Conservation (phyloP, 2,888 invertebrate species). For the Harpalus rufipes region DNA sequence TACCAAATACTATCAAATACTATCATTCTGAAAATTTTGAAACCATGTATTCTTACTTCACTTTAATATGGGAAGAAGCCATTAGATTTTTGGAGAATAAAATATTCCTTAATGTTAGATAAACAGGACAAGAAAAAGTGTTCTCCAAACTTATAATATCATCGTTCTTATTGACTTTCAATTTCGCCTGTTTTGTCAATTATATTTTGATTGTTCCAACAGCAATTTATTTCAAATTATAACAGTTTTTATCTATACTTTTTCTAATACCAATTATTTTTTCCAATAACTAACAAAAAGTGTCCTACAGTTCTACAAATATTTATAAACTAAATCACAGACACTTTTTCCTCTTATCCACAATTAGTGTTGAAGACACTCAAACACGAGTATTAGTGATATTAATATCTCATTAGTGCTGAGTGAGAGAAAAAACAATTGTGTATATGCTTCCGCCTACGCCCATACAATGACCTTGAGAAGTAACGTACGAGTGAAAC, state of each 20-base stretch:
- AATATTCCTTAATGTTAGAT: too few species aligned
- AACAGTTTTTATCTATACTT: conserved; percentile 32
- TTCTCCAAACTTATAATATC: not conserved
- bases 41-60: too few species aligned
- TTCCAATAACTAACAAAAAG: conserved; percentile 47
- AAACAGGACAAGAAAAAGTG: too few species aligned
- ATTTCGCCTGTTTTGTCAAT: conserved; percentile 4
- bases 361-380: conserved; percentile 1
- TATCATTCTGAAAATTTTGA: too few species aligned
- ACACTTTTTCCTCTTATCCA: conserved; percentile 13
- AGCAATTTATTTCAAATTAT: conserved; percentile 52
- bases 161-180: not conserved
- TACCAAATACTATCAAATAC: too few species aligned
- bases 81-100: too few species aligned
- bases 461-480: conserved; percentile 43
- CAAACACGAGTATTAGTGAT: not conserved
- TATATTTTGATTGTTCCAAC: not conserved
- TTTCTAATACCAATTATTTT: conserved; percentile 23
- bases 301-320: conserved; percentile 27
- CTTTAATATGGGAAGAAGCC: too few species aligned
- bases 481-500: conserved; percentile 16
- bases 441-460: conserved; percentile 44
- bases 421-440: conserved; percentile 36
- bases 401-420: conserved; percentile 48
- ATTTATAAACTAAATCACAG: conserved; percentile 11